Conservation (phyloP, 1,140 invertebrate genomes). For the Drosophila albomicans region DNA sequence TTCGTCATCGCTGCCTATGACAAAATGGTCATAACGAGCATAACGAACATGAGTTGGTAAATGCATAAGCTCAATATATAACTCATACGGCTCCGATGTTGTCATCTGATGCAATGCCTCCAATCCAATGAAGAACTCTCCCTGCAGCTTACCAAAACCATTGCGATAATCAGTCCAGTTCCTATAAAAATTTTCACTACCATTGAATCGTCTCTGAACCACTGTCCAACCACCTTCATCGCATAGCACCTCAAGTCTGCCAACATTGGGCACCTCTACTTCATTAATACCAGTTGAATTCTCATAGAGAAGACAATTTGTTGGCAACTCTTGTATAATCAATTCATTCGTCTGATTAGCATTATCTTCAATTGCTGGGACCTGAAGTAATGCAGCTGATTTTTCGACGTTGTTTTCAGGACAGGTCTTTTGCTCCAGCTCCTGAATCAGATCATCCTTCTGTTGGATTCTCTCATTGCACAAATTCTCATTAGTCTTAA, state of each 20-base stretch:
- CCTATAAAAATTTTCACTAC: conserved; percentile 16
- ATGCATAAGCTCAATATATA: conserved; percentile 87
- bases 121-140: conserved; percentile 37
- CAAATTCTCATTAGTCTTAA: neutral
- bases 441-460: neutral
- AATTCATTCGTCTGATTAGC: neutral
- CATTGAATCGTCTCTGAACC: conserved; percentile 25
- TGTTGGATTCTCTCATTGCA: neutral
- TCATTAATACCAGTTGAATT: neutral
- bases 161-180: conserved; percentile 22
- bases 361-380: neutral
- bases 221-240: conserved; percentile 23
- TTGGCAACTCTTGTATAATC: neutral
- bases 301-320: conserved; percentile 5
- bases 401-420: neutral
- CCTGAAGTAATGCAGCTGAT: neutral
- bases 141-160: conserved; percentile 22
- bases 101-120: conserved; percentile 30
- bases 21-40: conserved; percentile 88
- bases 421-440: neutral
- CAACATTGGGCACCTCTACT: neutral
- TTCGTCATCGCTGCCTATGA: conserved; percentile 87
- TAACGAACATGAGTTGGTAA: conserved; percentile 85
- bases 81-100: conserved; percentile 17
- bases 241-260: conserved; percentile 1